Conservation (phyloP, 2,797 vertebrate species). For the Xiphorhynchus erythropygius region DNA sequence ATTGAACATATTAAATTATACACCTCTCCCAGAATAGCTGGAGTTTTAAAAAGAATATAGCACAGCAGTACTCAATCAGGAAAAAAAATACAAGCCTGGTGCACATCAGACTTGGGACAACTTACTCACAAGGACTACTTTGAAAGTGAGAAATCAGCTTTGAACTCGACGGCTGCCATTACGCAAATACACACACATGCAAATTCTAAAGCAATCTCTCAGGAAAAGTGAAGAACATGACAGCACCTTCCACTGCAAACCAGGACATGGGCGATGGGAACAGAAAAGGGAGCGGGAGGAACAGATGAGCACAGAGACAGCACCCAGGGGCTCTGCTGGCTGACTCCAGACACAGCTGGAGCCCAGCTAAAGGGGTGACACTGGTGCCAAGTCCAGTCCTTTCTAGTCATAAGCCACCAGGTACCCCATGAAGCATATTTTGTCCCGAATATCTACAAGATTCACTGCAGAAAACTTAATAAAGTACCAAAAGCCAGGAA, state of each 20-base stretch:
- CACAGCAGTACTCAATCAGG: slow-evolving; percentile 47
- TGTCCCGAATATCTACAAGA: not conserved
- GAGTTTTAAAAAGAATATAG: slow-evolving; percentile 51
- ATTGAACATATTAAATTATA: slow-evolving; percentile 68
- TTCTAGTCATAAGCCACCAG: not conserved
- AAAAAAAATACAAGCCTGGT: slow-evolving; percentile 42
- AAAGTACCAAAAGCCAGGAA: not conserved
- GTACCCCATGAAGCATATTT: not conserved
- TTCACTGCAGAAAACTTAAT: not conserved
- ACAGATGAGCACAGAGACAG: accelerated
- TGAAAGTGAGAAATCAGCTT: slow-evolving; percentile 56
- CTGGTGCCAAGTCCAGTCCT: not conserved
- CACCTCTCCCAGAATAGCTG: slow-evolving; percentile 57
- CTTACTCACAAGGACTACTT: slow-evolving; percentile 13
- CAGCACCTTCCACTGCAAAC: slow-evolving; percentile 7
- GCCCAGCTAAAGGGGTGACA: not conserved
- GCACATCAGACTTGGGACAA: slow-evolving; percentile 38
- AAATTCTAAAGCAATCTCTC: not conserved
- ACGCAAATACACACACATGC: not conserved
- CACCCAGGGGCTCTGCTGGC: not conserved
- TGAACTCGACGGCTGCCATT: slow-evolving; percentile 11
- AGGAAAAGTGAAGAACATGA: not conserved
- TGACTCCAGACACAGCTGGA: not conserved
- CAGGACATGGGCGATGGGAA: not conserved
- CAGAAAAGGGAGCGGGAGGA: not conserved